Evolutionary conservation across 1,140 invertebrate species (phyloP).

Genomic region (Daktulosphaira vitifoliae): DNA sequence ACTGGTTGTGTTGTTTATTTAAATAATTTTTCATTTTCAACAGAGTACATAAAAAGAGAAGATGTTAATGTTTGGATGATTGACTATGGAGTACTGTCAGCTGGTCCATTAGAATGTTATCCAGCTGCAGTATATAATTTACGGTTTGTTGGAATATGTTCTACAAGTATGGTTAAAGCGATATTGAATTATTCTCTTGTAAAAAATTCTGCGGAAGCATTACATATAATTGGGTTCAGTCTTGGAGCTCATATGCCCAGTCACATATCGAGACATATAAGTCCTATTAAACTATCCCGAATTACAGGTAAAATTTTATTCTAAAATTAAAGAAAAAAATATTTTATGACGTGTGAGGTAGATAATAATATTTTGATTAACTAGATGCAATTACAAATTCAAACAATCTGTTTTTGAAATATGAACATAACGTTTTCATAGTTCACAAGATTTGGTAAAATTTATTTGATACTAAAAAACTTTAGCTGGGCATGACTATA

Average conservation of each 20-base stretch:
- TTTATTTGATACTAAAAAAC: too few relatives aligned
- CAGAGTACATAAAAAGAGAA: slow-evolving; percentile 55
- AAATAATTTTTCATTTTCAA: too few relatives aligned
- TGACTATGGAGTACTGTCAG: slow-evolving; percentile 55
- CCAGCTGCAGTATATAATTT: slow-evolving; percentile 55
- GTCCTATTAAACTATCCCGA: slow-evolving; percentile 48
- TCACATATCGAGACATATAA: slow-evolving; percentile 49
- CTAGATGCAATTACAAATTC: too few relatives aligned
- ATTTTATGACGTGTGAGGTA: too few relatives aligned
- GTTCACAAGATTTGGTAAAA: too few relatives aligned
- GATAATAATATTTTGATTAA: too few relatives aligned
- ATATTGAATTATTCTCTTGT: slow-evolving; percentile 44
- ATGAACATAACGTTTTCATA: too few relatives aligned
- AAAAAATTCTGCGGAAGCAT: slow-evolving; percentile 43
- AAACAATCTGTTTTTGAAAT: too few relatives aligned
- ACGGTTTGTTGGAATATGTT: slow-evolving; percentile 52
- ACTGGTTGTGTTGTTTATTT: too few relatives aligned
- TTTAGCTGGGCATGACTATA: too few relatives aligned
- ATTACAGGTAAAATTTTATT: slow-evolving; percentile 49
- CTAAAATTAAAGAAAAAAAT: too few relatives aligned
- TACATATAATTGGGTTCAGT: slow-evolving; percentile 62
- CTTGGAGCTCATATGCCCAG: slow-evolving; percentile 57
- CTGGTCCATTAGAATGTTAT: slow-evolving; percentile 51
- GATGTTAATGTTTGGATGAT: slow-evolving; percentile 55
- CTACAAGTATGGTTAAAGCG: slow-evolving; percentile 50